Conservation (phyloP, 2,888 invertebrate species). For the Ophraella communa region DNA sequence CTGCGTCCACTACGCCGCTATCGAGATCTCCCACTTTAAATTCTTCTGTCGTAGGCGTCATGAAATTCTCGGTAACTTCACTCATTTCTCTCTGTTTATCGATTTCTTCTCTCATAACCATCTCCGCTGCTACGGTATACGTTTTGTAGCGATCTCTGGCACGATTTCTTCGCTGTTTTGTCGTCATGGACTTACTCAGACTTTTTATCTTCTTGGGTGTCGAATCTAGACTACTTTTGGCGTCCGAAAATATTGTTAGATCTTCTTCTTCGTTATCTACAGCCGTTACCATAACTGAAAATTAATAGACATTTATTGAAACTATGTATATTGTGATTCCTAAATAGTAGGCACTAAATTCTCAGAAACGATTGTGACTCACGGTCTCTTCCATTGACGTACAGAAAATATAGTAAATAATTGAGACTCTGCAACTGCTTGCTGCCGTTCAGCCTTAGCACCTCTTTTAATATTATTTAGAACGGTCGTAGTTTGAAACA, state of each 20-base stretch:
- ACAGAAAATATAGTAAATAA: too few species aligned
- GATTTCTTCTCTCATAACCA: conserved; percentile 61
- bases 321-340: too few species aligned
- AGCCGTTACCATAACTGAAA: conserved; percentile 9
- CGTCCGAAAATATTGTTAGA: conserved; percentile 59
- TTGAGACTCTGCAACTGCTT: too few species aligned
- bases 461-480: too few species aligned
- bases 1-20: conserved; percentile 29
- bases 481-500: too few species aligned
- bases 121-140: conserved; percentile 76
- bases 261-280: conserved; percentile 50
- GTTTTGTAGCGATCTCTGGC: conserved; percentile 79
- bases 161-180: conserved; percentile 77
- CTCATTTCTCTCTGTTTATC: conserved; percentile 39
- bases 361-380: too few species aligned
- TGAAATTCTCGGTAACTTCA: too few species aligned
- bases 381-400: too few species aligned
- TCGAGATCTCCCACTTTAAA: conserved; percentile 8
- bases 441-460: too few species aligned
- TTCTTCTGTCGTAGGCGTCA: conserved; percentile 12
- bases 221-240: conserved; percentile 74
- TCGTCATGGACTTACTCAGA: conserved; percentile 66
- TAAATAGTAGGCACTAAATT: too few species aligned
- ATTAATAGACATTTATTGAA: background rate
- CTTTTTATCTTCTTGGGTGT: conserved; percentile 71